Evolutionary conservation across 2,113 vertebrate species (phyloP).

Genomic region (Chloropsis cyanopogon): DNA sequence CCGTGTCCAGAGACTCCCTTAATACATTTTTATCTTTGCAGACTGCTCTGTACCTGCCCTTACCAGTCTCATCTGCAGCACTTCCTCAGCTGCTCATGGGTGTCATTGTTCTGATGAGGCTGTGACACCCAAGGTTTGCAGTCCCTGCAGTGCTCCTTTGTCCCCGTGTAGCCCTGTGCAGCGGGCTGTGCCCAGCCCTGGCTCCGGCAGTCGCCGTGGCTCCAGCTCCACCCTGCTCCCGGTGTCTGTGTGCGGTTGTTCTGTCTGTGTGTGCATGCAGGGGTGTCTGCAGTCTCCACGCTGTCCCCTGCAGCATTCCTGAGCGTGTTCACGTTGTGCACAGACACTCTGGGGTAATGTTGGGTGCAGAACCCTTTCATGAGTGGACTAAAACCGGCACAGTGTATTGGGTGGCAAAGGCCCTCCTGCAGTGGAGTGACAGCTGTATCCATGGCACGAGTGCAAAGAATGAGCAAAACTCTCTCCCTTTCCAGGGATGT

Average conservation of each 20-base stretch:
- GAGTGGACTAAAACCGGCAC: neutral
- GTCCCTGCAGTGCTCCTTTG: neutral
- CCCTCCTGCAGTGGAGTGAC: neutral
- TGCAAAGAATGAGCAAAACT: neutral
- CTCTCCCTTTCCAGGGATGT: neutral
- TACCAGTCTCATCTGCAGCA: neutral
- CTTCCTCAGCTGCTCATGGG: neutral
- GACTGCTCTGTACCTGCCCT: neutral
- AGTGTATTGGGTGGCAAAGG: neutral
- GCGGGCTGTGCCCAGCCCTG: neutral
- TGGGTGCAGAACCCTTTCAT: neutral
- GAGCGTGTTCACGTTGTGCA: neutral
- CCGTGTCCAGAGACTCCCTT: too few relatives aligned
- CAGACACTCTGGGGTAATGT: rapidly evolving
- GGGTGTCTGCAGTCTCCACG: neutral
- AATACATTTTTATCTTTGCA: neutral
- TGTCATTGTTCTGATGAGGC: neutral
- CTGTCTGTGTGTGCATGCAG: neutral
- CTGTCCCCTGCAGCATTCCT: neutral
- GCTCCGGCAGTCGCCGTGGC: rapidly evolving
- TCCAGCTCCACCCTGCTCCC: rapidly evolving
- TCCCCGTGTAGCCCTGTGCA: neutral
- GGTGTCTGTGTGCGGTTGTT: rapidly evolving
- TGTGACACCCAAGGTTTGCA: neutral
- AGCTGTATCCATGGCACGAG: rapidly evolving